A percentile compares a stretch with the other conserved stretches of the same genome.
These are phyloP conservation scores for Penaeus vannamei DNA, from an alignment of 1,140 invertebrate species.

Conservation along the genomic window DNA sequence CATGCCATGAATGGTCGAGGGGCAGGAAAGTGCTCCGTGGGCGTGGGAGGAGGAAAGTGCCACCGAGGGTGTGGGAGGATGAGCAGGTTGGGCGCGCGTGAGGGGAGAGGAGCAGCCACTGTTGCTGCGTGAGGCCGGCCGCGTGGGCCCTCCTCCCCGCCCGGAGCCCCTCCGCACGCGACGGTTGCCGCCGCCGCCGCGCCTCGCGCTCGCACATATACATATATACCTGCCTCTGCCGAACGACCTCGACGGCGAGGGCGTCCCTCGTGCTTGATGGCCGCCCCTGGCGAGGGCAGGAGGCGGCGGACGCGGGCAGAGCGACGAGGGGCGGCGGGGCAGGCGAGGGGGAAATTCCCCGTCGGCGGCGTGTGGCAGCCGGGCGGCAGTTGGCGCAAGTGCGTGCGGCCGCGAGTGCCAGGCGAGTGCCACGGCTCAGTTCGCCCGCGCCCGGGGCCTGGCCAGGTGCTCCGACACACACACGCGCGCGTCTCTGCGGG, in stretches of 20 bases:
- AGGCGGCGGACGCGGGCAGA: not conserved
- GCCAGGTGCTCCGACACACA: slow-evolving; percentile 50
- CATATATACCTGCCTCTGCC: not conserved
- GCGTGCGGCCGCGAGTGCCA: slow-evolving; percentile 49
- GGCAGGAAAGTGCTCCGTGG: not conserved
- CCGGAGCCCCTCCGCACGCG: slow-evolving; percentile 37
- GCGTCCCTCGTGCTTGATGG: not conserved
- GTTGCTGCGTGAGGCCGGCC: slow-evolving; percentile 23
- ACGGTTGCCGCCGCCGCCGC: slow-evolving; percentile 16
- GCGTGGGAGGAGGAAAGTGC: not conserved
- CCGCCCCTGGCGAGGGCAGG: not conserved
- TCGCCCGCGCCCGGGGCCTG: slow-evolving; percentile 56
- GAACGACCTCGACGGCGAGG: too few species aligned
- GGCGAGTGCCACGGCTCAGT: slow-evolving; percentile 48
- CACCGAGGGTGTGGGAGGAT: slow-evolving; percentile 31
- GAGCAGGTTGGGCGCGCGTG: slow-evolving; percentile 28
- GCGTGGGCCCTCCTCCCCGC: not conserved
- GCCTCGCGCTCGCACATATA: not conserved
- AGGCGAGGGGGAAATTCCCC: not conserved
- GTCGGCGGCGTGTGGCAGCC: slow-evolving; percentile 25
- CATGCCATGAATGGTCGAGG: too few species aligned
- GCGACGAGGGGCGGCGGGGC: not conserved
- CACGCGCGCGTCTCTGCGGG: slow-evolving; percentile 42
- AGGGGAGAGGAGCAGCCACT: slow-evolving; percentile 24
- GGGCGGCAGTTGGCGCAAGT: slow-evolving; percentile 48